These are phyloP conservation scores for Dallia pectoralis DNA, from an alignment of 2,797 vertebrate genomes.

Conservation along the genomic window DNA sequence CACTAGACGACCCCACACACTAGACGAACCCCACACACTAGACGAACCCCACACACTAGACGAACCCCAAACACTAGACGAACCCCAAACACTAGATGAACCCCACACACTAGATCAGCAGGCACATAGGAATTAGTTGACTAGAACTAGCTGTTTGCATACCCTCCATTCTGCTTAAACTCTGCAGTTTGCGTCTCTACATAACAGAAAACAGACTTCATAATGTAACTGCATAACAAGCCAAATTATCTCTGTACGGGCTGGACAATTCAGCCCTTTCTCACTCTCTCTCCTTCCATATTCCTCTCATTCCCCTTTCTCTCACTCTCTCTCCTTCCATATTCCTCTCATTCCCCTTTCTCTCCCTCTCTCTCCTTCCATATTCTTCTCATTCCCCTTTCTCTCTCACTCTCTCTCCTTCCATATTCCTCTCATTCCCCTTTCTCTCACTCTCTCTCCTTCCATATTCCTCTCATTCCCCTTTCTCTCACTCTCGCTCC, in stretches of 20 bases:
- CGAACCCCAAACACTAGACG: too few species aligned
- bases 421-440: not conserved
- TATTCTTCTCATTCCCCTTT: not conserved
- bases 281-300: not conserved
- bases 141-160: not conserved
- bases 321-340: not conserved
- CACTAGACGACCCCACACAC: too few species aligned
- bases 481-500: not conserved
- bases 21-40: too few species aligned
- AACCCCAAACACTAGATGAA: too few species aligned
- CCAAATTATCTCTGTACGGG: not conserved
- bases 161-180: not conserved
- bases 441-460: constrained; percentile 4
- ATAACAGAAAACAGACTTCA: constrained; percentile 7
- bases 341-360: not conserved
- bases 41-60: too few species aligned
- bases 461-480: not conserved
- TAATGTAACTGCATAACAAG: not conserved
- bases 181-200: not conserved
- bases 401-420: not conserved
- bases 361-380: not conserved
- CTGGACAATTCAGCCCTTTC: constrained; percentile 6
- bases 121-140: not conserved
- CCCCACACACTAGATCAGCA: not conserved
- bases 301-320: not conserved